Percentiles rank a stretch among this genome's conserved stretches.
Evolutionary conservation across 2,113 vertebrate species (phyloP).

Genomic region (Serilophus lunatus): DNA sequence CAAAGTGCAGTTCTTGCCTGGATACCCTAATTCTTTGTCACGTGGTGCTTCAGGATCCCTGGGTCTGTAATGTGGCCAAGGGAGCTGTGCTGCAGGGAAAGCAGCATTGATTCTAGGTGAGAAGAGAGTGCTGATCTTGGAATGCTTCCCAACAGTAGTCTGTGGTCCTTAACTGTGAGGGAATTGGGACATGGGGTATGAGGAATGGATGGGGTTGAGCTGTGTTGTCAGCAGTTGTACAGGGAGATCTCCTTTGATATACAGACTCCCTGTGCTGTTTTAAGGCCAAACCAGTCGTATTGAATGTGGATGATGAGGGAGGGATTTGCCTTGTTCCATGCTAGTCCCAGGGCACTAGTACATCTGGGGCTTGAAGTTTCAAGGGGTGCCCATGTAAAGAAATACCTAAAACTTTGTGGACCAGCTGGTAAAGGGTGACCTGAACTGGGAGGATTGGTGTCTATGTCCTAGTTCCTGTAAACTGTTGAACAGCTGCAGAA

Average conservation of each 20-base stretch:
- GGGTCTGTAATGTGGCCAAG: neutral
- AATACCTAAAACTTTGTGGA: neutral
- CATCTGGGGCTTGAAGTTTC: neutral
- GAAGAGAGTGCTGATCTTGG: neutral
- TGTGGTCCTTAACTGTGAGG: neutral
- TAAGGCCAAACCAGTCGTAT: neutral
- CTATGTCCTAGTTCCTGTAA: neutral
- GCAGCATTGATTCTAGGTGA: neutral
- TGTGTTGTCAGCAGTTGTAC: neutral
- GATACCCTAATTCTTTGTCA: neutral
- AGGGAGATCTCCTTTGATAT: accelerated
- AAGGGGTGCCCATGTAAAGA: neutral
- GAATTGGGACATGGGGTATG: accelerated
- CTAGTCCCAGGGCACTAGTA: too few relatives aligned
- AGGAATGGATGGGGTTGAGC: neutral
- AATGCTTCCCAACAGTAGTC: neutral
- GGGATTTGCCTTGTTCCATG: neutral
- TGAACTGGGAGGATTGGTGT: neutral
- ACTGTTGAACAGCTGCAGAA: neutral
- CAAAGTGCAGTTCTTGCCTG: accelerated
- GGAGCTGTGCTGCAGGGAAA: neutral
- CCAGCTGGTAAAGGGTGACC: neutral
- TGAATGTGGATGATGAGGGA: neutral
- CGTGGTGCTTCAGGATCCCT: neutral
- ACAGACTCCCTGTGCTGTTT: neutral